phyloP scores from a whole-genome alignment of 2,113 vertebrate species.

The Rhea pennata region DNA sequence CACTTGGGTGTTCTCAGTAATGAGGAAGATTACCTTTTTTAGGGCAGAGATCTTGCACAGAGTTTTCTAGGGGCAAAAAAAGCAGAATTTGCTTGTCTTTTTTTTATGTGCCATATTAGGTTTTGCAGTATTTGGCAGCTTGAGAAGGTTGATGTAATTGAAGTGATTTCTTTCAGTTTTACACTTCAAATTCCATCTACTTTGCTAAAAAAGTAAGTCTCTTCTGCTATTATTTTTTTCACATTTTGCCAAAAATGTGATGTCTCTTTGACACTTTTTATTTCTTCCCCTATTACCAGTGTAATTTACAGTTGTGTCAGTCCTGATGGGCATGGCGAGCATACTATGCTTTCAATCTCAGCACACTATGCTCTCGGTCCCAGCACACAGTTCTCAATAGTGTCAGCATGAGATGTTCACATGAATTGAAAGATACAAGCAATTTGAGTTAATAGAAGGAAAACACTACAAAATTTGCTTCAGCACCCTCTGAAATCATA shows the following conservation, averaged over 20 bases:
- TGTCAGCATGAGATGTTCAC: neutral
- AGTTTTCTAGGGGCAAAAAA: neutral
- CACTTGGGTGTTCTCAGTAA: neutral
- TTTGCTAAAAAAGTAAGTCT: neutral
- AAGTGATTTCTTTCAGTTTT: conserved; percentile 3
- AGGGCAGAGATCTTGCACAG: neutral
- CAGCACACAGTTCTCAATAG: neutral
- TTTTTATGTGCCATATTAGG: neutral
- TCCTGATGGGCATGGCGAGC: neutral
- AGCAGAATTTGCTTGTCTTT: neutral
- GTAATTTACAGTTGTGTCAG: neutral
- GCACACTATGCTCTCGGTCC: neutral
- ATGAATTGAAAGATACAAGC: neutral
- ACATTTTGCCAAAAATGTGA: neutral
- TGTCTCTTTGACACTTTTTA: conserved; percentile 19
- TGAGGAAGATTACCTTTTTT: neutral
- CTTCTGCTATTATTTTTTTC: conserved; percentile 49
- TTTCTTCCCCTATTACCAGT: conserved; percentile 15
- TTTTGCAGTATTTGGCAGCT: neutral
- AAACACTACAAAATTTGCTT: neutral
- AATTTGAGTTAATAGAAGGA: neutral
- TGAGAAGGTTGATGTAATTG: neutral
- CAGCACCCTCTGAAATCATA: neutral
- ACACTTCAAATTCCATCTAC: neutral
- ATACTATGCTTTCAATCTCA: neutral